phyloP scores from a whole-genome alignment of 2,888 invertebrate genomes.

The Aleiodes leptofemur region DNA sequence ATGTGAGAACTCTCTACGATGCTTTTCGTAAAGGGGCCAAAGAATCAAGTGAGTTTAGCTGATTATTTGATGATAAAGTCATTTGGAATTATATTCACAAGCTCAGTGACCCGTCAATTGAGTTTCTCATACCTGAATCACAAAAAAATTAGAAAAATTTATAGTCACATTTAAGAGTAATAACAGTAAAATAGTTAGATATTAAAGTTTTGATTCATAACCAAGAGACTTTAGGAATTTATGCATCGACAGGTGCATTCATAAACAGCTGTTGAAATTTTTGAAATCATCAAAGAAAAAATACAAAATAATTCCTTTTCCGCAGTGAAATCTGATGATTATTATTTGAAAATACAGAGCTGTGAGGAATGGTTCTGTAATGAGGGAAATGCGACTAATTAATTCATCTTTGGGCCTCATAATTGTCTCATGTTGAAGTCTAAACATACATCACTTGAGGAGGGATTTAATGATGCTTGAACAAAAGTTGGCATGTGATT shows the following conservation, averaged over 20 bases:
- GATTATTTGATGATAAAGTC: background rate
- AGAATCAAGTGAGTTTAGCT: conserved; percentile 86
- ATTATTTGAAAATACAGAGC: background rate
- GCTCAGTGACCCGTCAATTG: background rate
- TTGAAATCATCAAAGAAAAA: conserved; percentile 1
- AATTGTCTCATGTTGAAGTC: conserved; percentile 9
- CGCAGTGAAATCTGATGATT: background rate
- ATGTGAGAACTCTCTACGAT: conserved; percentile 92
- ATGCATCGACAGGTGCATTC: conserved; percentile 24
- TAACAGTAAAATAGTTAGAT: background rate
- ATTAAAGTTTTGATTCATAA: conserved; percentile 18
- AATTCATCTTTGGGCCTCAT: no score
- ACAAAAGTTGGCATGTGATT: conserved; percentile 42
- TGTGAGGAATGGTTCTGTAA: background rate
- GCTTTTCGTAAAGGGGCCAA: conserved; percentile 94
- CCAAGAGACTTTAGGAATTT: conserved; percentile 1
- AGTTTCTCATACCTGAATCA: background rate
- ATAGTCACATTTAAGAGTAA: background rate
- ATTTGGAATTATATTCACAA: background rate
- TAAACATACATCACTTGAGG: conserved; percentile 50
- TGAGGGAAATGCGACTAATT: no score
- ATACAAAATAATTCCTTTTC: conserved; percentile 6
- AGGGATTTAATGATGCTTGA: conserved; percentile 55
- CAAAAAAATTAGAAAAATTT: background rate
- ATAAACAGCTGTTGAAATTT: conserved; percentile 3